phyloP scores from a whole-genome alignment of 1,140 invertebrate species.

The Harpegnathos saltator region DNA sequence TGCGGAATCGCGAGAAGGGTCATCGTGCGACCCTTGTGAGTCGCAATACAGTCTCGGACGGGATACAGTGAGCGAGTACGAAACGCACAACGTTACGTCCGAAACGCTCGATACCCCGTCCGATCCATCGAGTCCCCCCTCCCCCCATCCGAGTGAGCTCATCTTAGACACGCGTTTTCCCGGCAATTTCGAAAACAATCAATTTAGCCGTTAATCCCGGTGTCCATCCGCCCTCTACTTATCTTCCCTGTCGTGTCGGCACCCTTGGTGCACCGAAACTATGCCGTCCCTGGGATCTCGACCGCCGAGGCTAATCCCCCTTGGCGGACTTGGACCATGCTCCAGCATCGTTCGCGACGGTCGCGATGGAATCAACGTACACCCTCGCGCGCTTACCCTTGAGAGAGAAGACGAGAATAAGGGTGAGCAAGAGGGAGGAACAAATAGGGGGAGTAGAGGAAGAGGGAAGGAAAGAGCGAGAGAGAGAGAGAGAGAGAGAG shows the following conservation, averaged over 20 bases:
- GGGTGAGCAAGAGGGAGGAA: neutral
- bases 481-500: neutral
- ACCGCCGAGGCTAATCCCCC: slow-evolving; percentile 45
- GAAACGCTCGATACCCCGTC: neutral
- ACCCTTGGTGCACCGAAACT: slow-evolving; percentile 36
- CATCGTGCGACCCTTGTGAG: neutral
- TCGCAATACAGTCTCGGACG: neutral
- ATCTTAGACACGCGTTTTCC: neutral
- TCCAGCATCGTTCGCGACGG: slow-evolving; percentile 51
- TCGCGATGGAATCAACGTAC: slow-evolving; percentile 49
- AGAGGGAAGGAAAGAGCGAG: neutral
- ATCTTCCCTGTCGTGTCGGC: slow-evolving; percentile 19
- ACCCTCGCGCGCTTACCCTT: slow-evolving; percentile 26
- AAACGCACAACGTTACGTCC: neutral
- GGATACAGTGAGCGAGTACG: neutral
- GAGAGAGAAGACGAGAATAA: slow-evolving; percentile 54
- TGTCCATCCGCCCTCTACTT: slow-evolving; percentile 54
- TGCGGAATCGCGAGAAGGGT: neutral
- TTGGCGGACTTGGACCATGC: slow-evolving; percentile 56
- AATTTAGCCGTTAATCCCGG: slow-evolving; percentile 55
- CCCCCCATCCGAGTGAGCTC: neutral
- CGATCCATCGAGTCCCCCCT: neutral
- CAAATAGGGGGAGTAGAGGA: too few relatives aligned
- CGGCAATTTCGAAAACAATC: slow-evolving; percentile 52
- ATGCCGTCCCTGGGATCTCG: slow-evolving; percentile 46